These are phyloP conservation scores for Erebia palarica DNA, from an alignment of 2,888 invertebrate genomes.

Conservation along the genomic window DNA sequence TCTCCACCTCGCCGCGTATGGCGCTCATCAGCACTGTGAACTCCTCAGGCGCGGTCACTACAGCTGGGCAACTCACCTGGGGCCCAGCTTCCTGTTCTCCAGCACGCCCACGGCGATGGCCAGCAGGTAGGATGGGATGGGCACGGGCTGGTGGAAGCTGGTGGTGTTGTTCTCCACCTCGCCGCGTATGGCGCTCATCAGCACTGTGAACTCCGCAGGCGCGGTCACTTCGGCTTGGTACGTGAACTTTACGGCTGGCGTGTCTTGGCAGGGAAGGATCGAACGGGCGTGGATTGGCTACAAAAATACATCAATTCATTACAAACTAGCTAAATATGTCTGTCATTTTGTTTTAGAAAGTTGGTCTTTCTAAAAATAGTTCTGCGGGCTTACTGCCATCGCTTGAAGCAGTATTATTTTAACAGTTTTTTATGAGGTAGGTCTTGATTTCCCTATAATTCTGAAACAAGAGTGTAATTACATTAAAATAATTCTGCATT, in stretches of 20 bases:
- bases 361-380: too few relatives aligned
- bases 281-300: conserved; percentile 95
- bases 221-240: conserved; percentile 90
- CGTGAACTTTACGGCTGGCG: conserved; percentile 93
- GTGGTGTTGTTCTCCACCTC: conserved; percentile 72
- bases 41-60: background rate
- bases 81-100: conserved; percentile 88
- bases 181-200: conserved; percentile 93
- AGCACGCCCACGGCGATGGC: conserved; percentile 94
- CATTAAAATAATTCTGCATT: too few relatives aligned
- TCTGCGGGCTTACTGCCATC: too few relatives aligned
- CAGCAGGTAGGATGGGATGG: conserved; percentile 94
- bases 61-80: conserved; percentile 65
- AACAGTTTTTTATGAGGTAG: too few relatives aligned
- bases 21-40: conserved; percentile 67
- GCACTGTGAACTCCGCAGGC: conserved; percentile 87
- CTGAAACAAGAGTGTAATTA: too few relatives aligned
- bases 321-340: too few relatives aligned
- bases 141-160: conserved; percentile 88
- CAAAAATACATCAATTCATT: conserved; percentile 39
- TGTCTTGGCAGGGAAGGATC: conserved; percentile 95
- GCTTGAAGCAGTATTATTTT: too few relatives aligned
- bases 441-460: too few relatives aligned
- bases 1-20: conserved; percentile 76
- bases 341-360: too few relatives aligned